phyloP scores from a whole-genome alignment of 30 jellyfish, hydroid and myxozoan genomes.

The Mastigias papua region DNA sequence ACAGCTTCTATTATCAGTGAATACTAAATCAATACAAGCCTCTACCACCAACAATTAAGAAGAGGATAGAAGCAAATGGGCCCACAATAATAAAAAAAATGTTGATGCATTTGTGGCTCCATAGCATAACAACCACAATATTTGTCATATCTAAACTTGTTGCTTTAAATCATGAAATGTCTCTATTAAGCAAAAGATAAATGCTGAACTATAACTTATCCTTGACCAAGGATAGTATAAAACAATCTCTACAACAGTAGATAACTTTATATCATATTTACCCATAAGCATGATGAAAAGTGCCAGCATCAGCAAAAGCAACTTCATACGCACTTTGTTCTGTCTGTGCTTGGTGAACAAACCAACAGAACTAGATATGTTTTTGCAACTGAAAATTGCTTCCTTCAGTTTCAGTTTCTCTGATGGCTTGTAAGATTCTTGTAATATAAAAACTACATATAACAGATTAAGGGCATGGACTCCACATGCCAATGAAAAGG shows the following conservation, averaged over 20 bases:
- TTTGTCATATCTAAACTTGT: too few relatives aligned
- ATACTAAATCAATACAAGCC: too few relatives aligned
- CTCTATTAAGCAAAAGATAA: too few relatives aligned
- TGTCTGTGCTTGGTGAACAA: conserved; percentile 61
- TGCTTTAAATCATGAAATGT: too few relatives aligned
- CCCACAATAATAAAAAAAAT: too few relatives aligned
- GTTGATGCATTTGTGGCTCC: too few relatives aligned
- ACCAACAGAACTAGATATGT: conserved; percentile 18
- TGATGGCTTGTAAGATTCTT: conserved; percentile 76
- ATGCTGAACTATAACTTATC: too few relatives aligned
- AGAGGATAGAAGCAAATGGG: too few relatives aligned
- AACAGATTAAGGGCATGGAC: conserved; percentile 40
- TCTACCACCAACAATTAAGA: too few relatives aligned
- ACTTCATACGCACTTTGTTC: conserved; percentile 24
- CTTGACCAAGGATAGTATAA: too few relatives aligned
- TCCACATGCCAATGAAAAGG: conserved; percentile 67
- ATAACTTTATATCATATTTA: conserved; percentile 5
- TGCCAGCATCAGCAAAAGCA: conserved; percentile 54
- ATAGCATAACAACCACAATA: too few relatives aligned
- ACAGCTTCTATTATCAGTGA: too few relatives aligned
- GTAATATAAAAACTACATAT: conserved; percentile 54
- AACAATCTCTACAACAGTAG: neutral
- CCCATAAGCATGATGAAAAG: conserved; percentile 63
- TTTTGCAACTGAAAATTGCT: conserved; percentile 1
- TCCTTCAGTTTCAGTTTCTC: conserved; percentile 20